A percentile compares a stretch with the other conserved stretches of the same genome.
Conservation (phyloP, 1,140 invertebrate species). For the Caerostris darwini region DNA sequence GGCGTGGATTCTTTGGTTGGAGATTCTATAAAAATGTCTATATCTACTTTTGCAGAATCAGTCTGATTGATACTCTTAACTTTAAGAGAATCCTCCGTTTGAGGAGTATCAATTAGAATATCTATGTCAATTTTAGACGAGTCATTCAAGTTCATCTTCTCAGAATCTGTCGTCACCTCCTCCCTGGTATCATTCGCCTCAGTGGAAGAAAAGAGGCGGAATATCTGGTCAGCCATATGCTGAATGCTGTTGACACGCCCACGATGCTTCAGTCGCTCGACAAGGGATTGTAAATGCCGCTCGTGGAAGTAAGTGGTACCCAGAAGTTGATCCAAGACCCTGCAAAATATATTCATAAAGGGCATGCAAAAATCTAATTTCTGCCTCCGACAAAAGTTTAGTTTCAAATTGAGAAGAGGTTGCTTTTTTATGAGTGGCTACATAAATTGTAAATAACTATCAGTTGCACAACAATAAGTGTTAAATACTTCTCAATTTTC, state of each 20-base stretch:
- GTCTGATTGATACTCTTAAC: neutral
- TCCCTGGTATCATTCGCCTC: slow-evolving; percentile 33
- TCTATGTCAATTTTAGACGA: slow-evolving; percentile 61
- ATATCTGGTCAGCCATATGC: slow-evolving; percentile 85
- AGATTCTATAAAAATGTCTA: slow-evolving; percentile 66
- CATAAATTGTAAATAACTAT: too few species aligned
- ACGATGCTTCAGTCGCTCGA: slow-evolving; percentile 84
- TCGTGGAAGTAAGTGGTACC: slow-evolving; percentile 93
- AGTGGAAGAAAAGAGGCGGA: slow-evolving; percentile 82
- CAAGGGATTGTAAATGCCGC: slow-evolving; percentile 87
- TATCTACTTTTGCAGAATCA: slow-evolving; percentile 64
- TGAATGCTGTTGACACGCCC: slow-evolving; percentile 80
- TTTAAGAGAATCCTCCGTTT: neutral
- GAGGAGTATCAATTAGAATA: slow-evolving; percentile 31
- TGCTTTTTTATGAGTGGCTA: too few species aligned
- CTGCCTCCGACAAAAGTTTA: too few species aligned
- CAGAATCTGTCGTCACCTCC: neutral
- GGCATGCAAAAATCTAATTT: neutral
- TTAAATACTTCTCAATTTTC: too few species aligned
- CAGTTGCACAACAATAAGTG: too few species aligned
- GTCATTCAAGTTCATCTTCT: neutral
- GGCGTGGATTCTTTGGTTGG: slow-evolving; percentile 10
- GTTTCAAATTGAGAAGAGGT: too few species aligned
- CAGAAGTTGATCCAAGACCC: slow-evolving; percentile 90
- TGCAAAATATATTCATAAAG: neutral